Conservation (phyloP, 2,113 vertebrate genomes). For the Platichthys stellatus region DNA sequence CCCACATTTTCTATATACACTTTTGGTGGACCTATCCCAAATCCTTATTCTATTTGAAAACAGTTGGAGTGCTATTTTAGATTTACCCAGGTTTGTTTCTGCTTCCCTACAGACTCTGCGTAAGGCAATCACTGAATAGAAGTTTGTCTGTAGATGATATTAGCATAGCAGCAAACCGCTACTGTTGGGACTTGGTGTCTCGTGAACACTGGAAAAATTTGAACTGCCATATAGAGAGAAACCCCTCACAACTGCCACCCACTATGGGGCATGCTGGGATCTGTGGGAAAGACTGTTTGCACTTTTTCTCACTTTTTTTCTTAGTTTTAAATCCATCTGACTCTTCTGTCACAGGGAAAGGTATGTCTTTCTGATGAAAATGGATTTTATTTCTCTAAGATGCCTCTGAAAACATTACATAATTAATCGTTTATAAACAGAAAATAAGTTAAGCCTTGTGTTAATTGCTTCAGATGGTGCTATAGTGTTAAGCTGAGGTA, state of each 20-base stretch:
- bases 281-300: slow-evolving; percentile 66
- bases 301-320: slow-evolving; percentile 56
- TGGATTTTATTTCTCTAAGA: slow-evolving; percentile 52
- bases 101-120: slow-evolving; percentile 75
- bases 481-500: slow-evolving; percentile 66
- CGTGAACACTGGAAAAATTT: slow-evolving; percentile 71
- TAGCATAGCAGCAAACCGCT: slow-evolving; percentile 59
- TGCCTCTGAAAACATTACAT: slow-evolving; percentile 50
- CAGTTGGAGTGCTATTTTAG: slow-evolving; percentile 59
- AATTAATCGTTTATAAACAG: slow-evolving; percentile 37
- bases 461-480: slow-evolving; percentile 73
- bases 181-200: slow-evolving; percentile 49
- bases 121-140: slow-evolving; percentile 81
- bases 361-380: slow-evolving; percentile 52
- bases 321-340: slow-evolving; percentile 26
- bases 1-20: slow-evolving; percentile 58
- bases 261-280: slow-evolving; percentile 72
- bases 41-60: slow-evolving; percentile 51
- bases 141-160: slow-evolving; percentile 61
- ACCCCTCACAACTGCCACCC: slow-evolving; percentile 74
- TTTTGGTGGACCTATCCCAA: slow-evolving; percentile 59
- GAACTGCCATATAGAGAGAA: slow-evolving; percentile 68
- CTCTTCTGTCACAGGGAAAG: slow-evolving; percentile 35
- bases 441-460: slow-evolving; percentile 57
- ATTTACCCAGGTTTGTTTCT: slow-evolving; percentile 54